These are phyloP conservation scores for Plebejus anna DNA, from an alignment of 2,888 invertebrate genomes.

Conservation along the genomic window DNA sequence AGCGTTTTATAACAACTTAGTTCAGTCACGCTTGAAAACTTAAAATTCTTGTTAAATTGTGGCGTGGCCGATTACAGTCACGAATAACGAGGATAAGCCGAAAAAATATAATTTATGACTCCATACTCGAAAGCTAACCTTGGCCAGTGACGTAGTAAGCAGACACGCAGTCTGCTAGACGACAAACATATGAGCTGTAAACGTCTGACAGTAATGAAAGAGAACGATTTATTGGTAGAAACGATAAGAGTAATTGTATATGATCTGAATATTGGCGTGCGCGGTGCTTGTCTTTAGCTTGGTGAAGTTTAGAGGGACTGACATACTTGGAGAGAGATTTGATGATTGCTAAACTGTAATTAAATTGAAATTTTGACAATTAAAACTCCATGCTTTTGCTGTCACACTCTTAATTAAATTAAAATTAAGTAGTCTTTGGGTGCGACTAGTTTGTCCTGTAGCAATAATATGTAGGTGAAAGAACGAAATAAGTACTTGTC, in stretches of 20 bases:
- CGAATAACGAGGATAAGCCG: neutral
- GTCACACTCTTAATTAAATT: too few species aligned
- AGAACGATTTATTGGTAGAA: neutral
- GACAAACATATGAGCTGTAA: neutral
- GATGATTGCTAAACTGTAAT: too few species aligned
- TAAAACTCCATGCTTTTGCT: too few species aligned
- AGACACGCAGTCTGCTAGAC: slow-evolving; percentile 3
- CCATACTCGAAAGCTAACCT: slow-evolving; percentile 1
- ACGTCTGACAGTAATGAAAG: neutral
- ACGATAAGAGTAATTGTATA: too few species aligned
- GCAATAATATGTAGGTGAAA: neutral
- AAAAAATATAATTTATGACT: slow-evolving; percentile 7
- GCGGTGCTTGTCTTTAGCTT: too few species aligned
- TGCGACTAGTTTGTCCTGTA: too few species aligned
- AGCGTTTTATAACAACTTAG: neutral
- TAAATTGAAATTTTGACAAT: too few species aligned
- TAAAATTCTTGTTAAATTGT: neutral
- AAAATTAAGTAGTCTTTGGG: too few species aligned
- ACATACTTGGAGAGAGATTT: too few species aligned
- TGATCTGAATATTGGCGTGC: too few species aligned
- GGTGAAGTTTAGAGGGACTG: too few species aligned
- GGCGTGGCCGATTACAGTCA: neutral
- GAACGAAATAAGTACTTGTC: neutral
- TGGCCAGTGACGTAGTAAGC: neutral
- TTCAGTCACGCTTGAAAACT: neutral